Evolutionary conservation across 1,140 invertebrate species (phyloP).

Genomic region (Lepidotrigona ventralis): DNA sequence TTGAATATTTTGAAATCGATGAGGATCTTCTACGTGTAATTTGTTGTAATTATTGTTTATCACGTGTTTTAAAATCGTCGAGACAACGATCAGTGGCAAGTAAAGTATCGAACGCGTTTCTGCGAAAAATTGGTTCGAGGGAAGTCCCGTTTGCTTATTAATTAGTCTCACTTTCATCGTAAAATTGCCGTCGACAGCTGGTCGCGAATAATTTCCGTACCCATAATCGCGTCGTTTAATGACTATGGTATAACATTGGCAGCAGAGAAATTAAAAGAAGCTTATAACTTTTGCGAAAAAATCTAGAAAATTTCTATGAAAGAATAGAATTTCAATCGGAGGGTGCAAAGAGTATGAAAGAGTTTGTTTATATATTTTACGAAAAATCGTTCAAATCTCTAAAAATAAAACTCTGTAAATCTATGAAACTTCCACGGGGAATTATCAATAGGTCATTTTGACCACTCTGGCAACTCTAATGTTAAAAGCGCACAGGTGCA

Average conservation of each 20-base stretch:
- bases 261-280: too few relatives aligned
- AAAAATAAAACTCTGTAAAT: too few relatives aligned
- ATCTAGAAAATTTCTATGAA: too few relatives aligned
- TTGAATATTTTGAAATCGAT: not conserved
- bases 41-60: not conserved
- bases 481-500: not conserved
- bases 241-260: too few relatives aligned
- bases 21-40: not conserved
- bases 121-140: not conserved
- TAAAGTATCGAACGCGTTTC: not conserved
- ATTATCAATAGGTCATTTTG: too few relatives aligned
- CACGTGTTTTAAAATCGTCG: not conserved
- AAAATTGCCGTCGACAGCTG: not conserved
- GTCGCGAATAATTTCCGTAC: not conserved
- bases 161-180: slow-evolving; percentile 23
- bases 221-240: not conserved
- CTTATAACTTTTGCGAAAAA: too few relatives aligned
- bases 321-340: too few relatives aligned
- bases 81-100: not conserved
- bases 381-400: too few relatives aligned
- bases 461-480: too few relatives aligned
- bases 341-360: too few relatives aligned
- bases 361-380: too few relatives aligned
- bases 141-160: slow-evolving; percentile 9
- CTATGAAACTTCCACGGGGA: too few relatives aligned